phyloP scores from a whole-genome alignment of 2,113 vertebrate genomes.

The Kryptolebias marmoratus region DNA sequence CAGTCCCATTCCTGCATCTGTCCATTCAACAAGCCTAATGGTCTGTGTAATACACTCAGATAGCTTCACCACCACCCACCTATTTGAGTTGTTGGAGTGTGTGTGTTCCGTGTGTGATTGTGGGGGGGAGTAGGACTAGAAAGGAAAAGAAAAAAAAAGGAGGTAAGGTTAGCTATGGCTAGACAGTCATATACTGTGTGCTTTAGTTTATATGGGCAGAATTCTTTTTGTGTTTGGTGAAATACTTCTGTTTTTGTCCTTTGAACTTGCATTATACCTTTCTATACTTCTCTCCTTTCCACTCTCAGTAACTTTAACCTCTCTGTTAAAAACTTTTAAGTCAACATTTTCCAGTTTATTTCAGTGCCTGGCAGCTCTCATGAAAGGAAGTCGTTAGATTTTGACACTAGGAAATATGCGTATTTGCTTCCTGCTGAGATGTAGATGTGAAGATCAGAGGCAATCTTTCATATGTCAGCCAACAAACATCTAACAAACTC shows the following conservation, averaged over 20 bases:
- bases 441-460: neutral
- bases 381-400: neutral
- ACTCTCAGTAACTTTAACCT: neutral
- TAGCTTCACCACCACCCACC: conserved; percentile 65
- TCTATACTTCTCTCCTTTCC: neutral
- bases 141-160: conserved; percentile 28
- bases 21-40: conserved; percentile 75
- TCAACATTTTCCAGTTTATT: conserved; percentile 18
- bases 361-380: neutral
- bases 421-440: neutral
- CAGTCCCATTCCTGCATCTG: conserved; percentile 62
- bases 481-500: neutral
- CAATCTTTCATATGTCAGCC: neutral
- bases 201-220: conserved; percentile 3
- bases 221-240: conserved; percentile 19
- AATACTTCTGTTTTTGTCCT: conserved; percentile 37
- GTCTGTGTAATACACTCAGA: conserved; percentile 76
- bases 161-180: conserved; percentile 34
- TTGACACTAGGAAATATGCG: neutral
- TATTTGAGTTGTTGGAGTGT: conserved; percentile 54
- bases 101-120: conserved; percentile 26
- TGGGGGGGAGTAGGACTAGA: conserved; percentile 8
- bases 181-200: conserved; percentile 12
- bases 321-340: conserved; percentile 18
- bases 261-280: conserved; percentile 22